phyloP scores from a whole-genome alignment of 2,113 vertebrate genomes.

The Apaloderma vittatum region DNA sequence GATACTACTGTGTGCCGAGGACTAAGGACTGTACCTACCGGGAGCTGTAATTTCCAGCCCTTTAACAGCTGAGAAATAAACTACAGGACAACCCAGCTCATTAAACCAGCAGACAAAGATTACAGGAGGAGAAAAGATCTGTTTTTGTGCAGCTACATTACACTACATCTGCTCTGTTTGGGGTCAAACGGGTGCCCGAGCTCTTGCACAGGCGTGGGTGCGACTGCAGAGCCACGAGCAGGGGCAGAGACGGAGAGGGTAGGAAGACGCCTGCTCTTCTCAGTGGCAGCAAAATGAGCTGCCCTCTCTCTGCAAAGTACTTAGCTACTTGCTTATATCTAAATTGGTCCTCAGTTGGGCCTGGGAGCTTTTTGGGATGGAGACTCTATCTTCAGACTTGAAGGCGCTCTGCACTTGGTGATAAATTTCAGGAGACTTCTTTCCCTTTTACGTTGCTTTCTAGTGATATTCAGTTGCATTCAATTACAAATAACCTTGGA shows the following conservation, averaged over 20 bases:
- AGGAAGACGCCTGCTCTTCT: not conserved
- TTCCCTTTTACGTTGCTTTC: not conserved
- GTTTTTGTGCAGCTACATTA: not conserved
- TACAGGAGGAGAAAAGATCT: rapidly evolving
- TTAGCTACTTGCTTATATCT: not conserved
- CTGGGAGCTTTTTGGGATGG: not conserved
- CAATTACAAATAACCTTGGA: not conserved
- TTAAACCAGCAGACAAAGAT: not conserved
- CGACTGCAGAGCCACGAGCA: not conserved
- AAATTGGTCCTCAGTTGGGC: not conserved
- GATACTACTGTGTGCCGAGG: rapidly evolving
- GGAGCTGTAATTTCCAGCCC: not conserved
- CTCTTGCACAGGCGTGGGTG: not conserved
- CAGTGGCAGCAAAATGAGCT: not conserved
- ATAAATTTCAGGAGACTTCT: not conserved
- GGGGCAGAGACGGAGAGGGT: not conserved
- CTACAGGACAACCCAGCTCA: not conserved
- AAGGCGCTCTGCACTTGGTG: not conserved
- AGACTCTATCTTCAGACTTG: not conserved
- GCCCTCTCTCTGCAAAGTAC: not conserved
- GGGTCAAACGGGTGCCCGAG: not conserved
- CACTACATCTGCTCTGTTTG: not conserved
- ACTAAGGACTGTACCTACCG: not conserved
- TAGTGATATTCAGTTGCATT: not conserved
- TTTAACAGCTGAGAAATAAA: not conserved